phyloP scores from a whole-genome alignment of 1,140 invertebrate species.

The Trissolcus basalis region DNA sequence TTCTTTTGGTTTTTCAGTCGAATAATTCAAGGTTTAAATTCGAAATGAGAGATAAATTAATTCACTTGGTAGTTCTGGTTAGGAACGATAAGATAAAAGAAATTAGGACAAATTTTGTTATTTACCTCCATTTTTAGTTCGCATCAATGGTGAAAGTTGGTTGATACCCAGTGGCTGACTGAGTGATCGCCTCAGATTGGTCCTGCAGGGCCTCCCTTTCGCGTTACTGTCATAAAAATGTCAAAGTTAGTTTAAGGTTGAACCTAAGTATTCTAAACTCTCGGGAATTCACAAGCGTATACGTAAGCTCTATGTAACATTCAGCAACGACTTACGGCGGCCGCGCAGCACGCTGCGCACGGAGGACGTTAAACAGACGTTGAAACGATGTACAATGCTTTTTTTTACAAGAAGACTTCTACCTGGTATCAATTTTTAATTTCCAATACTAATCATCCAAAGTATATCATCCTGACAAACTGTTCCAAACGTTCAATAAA shows the following conservation, averaged over 20 bases:
- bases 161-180: constrained; percentile 85
- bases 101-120: no score
- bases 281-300: constrained; percentile 70
- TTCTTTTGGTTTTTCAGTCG: no score
- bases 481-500: not conserved
- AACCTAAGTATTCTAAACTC: constrained; percentile 6
- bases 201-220: constrained; percentile 76
- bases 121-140: constrained; percentile 76
- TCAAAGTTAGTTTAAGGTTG: constrained; percentile 32
- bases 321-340: constrained; percentile 62
- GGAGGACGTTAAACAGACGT: constrained; percentile 29
- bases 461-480: not conserved
- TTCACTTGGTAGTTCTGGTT: no score
- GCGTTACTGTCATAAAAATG: constrained; percentile 68
- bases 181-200: constrained; percentile 81
- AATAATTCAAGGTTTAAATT: no score
- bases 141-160: constrained; percentile 79
- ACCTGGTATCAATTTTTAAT: constrained; percentile 31
- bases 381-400: constrained; percentile 52
- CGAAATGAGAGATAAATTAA: no score
- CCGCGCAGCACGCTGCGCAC: constrained; percentile 39
- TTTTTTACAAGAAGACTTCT: constrained; percentile 54
- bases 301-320: constrained; percentile 65
- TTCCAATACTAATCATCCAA: constrained; percentile 19
- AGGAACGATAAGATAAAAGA: no score